phyloP scores from a whole-genome alignment of 1,140 invertebrate genomes.

The Rhopalosiphum maidis region DNA sequence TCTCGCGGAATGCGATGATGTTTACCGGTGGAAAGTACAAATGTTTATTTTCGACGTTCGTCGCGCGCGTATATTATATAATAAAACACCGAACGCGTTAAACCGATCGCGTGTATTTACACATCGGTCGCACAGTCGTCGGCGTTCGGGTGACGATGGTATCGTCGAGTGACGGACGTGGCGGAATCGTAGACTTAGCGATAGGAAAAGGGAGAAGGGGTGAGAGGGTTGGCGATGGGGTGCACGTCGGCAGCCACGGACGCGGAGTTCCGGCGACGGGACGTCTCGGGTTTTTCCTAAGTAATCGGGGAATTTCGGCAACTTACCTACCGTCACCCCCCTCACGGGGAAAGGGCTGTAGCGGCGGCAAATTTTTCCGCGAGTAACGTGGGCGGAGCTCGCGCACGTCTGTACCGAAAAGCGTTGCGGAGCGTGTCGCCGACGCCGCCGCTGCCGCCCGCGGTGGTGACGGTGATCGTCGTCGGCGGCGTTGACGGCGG shows the following conservation, averaged over 20 bases:
- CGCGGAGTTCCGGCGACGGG: background rate
- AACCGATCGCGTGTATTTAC: background rate
- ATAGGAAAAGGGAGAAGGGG: background rate
- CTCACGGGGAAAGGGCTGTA: background rate
- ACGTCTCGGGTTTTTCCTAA: slow-evolving; percentile 6
- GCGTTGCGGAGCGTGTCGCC: background rate
- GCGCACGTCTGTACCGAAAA: slow-evolving; percentile 36
- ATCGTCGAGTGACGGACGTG: too few relatives aligned
- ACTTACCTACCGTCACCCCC: background rate
- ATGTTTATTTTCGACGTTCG: background rate
- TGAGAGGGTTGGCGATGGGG: background rate
- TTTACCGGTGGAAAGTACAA: background rate
- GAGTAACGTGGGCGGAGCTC: background rate
- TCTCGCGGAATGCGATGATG: background rate
- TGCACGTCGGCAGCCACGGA: background rate
- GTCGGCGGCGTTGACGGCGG: background rate
- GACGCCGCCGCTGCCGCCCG: background rate
- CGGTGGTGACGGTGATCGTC: background rate
- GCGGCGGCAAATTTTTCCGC: background rate
- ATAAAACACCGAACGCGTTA: background rate
- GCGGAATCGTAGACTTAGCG: too few relatives aligned
- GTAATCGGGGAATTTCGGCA: background rate
- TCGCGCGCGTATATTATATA: background rate
- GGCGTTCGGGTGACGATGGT: background rate
- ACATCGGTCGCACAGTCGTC: background rate